Percentiles rank a stretch among this genome's conserved stretches.
These are phyloP conservation scores for Telmatherina bonti DNA, from an alignment of 2,797 vertebrate species.

Conservation along the genomic window DNA sequence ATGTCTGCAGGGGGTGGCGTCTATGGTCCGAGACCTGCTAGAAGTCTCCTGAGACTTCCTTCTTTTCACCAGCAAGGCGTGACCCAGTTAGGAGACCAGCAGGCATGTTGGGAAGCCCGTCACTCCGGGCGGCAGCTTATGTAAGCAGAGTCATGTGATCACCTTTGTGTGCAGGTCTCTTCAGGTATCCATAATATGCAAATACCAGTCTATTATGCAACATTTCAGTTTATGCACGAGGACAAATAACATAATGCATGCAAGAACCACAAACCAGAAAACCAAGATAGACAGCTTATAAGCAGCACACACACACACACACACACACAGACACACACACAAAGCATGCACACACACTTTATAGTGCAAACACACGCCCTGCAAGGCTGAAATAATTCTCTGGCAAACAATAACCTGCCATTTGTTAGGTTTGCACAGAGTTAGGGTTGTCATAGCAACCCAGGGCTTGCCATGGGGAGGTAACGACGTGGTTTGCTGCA, in stretches of 20 bases:
- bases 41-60: constrained; percentile 23
- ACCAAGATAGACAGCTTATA: constrained; percentile 15
- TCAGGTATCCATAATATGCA: constrained; percentile 76
- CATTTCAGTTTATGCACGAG: constrained; percentile 67
- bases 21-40: constrained; percentile 9
- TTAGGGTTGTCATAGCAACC: constrained; percentile 76
- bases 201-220: constrained; percentile 78
- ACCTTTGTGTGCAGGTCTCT: constrained; percentile 66
- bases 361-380: constrained; percentile 12
- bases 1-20: constrained; percentile 4
- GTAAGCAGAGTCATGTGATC: constrained; percentile 78
- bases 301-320: constrained; percentile 12
- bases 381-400: constrained; percentile 52
- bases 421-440: constrained; percentile 60
- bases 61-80: constrained; percentile 50
- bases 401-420: constrained; percentile 56
- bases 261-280: constrained; percentile 59
- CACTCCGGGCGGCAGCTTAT: constrained; percentile 67
- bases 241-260: constrained; percentile 31
- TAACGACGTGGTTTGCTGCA: constrained; percentile 52
- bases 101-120: constrained; percentile 61
- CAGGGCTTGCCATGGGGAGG: constrained; percentile 46
- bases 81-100: constrained; percentile 61
- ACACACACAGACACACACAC: constrained; percentile 2
- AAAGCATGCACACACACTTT: neutral